These are phyloP conservation scores for Ophioninae sp. DNA, from an alignment of 2,888 invertebrate species.

Conservation along the genomic window DNA sequence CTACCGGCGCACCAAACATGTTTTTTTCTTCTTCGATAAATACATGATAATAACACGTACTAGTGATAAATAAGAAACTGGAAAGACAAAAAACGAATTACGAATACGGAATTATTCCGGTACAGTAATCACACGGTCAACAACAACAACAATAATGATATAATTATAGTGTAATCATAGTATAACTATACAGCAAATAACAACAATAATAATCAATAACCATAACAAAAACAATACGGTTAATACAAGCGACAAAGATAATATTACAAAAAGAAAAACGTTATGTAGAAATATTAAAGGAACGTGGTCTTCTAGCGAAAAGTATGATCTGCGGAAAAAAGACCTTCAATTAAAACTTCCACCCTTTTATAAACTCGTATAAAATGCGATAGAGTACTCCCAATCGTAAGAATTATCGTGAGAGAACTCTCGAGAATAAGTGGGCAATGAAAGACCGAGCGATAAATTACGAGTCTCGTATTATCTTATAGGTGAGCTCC, in stretches of 20 bases:
- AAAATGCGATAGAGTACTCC: background rate
- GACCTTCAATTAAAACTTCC: background rate
- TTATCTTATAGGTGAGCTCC: background rate
- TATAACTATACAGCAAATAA: no score
- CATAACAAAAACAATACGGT: no score
- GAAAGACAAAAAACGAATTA: background rate
- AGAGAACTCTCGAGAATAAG: background rate
- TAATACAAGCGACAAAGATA: no score
- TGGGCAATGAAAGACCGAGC: background rate
- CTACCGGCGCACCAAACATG: background rate
- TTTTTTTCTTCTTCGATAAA: background rate
- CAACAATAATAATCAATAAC: no score
- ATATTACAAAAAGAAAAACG: no score
- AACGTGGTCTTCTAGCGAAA: background rate
- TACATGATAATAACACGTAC: background rate
- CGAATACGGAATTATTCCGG: no score
- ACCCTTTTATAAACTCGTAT: background rate
- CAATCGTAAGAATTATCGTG: background rate
- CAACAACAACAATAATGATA: no score
- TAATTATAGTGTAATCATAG: no score
- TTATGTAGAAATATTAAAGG: no score
- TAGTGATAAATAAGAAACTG: background rate
- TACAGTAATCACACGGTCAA: no score
- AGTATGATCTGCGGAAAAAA: background rate
- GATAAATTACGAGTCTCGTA: background rate